Evolutionary conservation across 2,888 invertebrate species (phyloP), one percentile per base, ranked within the genome.

Genomic region (Sphaerophoria rueppellii): DNA sequence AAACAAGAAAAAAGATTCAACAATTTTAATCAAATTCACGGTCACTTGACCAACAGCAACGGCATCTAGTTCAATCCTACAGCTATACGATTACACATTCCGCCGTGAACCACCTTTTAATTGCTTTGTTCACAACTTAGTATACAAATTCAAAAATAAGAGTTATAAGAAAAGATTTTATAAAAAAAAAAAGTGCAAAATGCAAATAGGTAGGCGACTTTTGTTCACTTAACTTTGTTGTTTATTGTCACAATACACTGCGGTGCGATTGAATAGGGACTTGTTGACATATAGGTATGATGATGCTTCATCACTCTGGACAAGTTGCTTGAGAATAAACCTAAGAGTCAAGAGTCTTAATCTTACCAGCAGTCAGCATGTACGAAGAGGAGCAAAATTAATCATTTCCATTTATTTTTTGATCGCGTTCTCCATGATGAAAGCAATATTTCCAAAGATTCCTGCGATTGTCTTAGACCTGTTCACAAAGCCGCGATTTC

Each of bases 11-110:
- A 81, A 76, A 46, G 75, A 73, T 73, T 73, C 77, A 71, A 77
- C 60, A 43, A 43, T 54, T 14, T 52, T 77, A 78, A 73, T 82
- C 69, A 82, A 69, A 82, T 78, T 82, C 82, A 82, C 78, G 82
- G 82, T 78, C 82, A 82, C 78, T 78, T 82, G 73, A 50, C 63
- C 82, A 81, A 46, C 58, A 78, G 12, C 60, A 43, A 24, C 24
- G 24, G 40, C 60, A 65, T 72, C 77, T 58, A 57, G 72, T 78
- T 74, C 82, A 73, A 61, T 73, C 55, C 54, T 48, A 55, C 81
- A 11, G 11, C 11, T 9, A 43, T 43, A 43, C 24, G 35, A 70
- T 54, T 35, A 50, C 43, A 37, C 63, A 48, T 81, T 65, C 71
- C 7, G 12, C 60, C 24, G 40, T 24, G 24, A 24, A 40, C 40